Evolutionary conservation across 2,797 vertebrate species (phyloP).

Genomic region (Pangasius mekongensis): DNA sequence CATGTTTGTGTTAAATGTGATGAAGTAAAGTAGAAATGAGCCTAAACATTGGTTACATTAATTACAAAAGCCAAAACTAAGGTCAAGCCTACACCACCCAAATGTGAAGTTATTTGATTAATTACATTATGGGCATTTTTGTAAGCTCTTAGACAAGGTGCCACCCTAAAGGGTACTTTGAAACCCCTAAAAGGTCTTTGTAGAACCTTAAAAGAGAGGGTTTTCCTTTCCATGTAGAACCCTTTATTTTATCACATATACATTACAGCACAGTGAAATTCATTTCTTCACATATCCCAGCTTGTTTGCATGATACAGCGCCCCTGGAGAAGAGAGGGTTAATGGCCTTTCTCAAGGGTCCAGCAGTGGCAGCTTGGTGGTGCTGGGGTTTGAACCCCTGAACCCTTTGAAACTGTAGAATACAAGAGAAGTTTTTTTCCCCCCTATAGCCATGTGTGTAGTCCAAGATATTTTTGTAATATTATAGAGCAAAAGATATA

Average conservation of each 20-base stretch:
- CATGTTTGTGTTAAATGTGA: slow-evolving; percentile 69
- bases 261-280: too few relatives aligned
- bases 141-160: background rate
- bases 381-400: too few relatives aligned
- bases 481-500: background rate
- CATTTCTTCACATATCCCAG: too few relatives aligned
- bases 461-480: background rate
- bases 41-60: slow-evolving; percentile 80
- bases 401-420: background rate
- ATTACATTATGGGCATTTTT: background rate
- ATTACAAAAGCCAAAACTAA: slow-evolving; percentile 81
- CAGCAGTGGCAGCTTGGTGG: too few relatives aligned
- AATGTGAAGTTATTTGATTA: background rate
- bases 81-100: background rate
- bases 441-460: background rate
- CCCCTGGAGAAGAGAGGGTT: too few relatives aligned
- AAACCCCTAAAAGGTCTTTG: background rate
- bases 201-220: background rate
- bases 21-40: slow-evolving; percentile 84
- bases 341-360: too few relatives aligned
- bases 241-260: background rate
- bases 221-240: background rate
- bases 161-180: background rate
- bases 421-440: background rate
- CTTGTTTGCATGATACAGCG: too few relatives aligned